Evolutionary conservation across 2,113 vertebrate species (phyloP).

Genomic region (Ivindomyrus marchei): DNA sequence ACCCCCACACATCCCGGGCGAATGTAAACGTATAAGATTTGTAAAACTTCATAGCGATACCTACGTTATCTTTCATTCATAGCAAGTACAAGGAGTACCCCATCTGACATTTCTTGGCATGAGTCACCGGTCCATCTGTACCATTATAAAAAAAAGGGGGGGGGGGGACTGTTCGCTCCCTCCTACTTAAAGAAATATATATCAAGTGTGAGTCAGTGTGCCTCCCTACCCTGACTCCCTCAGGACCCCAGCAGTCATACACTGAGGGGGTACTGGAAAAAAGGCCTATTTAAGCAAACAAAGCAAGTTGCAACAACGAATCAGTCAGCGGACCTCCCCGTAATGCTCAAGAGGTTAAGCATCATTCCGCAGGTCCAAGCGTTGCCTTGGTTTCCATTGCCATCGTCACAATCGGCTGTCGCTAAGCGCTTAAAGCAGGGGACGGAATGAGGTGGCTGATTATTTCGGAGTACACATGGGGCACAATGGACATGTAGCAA

Average conservation of each 20-base stretch:
- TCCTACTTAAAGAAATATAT: conserved; percentile 16
- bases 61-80: conserved; percentile 1
- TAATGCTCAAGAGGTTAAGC: conserved; percentile 16
- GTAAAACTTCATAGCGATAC: background rate
- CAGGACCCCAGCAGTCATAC: background rate
- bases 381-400: conserved; percentile 47
- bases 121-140: conserved; percentile 30
- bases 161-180: background rate
- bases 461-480: background rate
- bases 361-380: conserved; percentile 18
- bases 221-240: conserved; percentile 11
- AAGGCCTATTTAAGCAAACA: conserved; percentile 32
- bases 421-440: conserved; percentile 9
- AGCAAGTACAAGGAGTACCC: conserved; percentile 18
- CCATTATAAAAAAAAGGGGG: conserved; percentile 16
- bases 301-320: conserved; percentile 32
- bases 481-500: background rate
- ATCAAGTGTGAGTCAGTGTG: conserved; percentile 34
- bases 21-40: conserved; percentile 3
- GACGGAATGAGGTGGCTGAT: background rate
- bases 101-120: conserved; percentile 28
- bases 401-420: conserved; percentile 24
- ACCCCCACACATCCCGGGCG: background rate
- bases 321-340: conserved; percentile 25
- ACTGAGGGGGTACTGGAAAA: conserved; percentile 26